These are phyloP conservation scores for Lucinisca nassula DNA, from an alignment of 2,888 invertebrate genomes.

Conservation along the genomic window DNA sequence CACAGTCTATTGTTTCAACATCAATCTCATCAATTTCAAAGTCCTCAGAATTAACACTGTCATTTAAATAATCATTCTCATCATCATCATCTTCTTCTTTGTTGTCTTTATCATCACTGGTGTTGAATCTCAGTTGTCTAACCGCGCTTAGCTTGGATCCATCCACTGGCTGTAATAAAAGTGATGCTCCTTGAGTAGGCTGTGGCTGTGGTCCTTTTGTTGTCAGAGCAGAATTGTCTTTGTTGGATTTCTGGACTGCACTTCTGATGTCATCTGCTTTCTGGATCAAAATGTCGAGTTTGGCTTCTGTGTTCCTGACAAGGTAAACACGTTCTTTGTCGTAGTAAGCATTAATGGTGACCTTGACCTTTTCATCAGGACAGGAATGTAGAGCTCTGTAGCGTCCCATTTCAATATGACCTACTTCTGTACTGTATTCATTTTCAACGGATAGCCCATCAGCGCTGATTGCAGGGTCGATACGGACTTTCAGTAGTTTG, in stretches of 20 bases:
- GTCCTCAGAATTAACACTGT: conserved; percentile 69
- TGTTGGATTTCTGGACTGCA: conserved; percentile 36
- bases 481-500: conserved; percentile 68
- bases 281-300: conserved; percentile 62
- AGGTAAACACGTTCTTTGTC: conserved; percentile 73
- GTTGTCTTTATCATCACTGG: conserved; percentile 18
- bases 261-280: conserved; percentile 60
- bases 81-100: conserved; percentile 41
- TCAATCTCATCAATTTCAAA: conserved; percentile 71
- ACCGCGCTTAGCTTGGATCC: conserved; percentile 59
- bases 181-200: conserved; percentile 60
- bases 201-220: background rate
- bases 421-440: conserved; percentile 74
- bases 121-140: conserved; percentile 60
- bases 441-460: conserved; percentile 72
- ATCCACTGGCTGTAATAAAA: conserved; percentile 53
- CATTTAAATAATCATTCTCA: conserved; percentile 63
- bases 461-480: conserved; percentile 59
- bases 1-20: conserved; percentile 68
- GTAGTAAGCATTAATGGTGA: conserved; percentile 72
- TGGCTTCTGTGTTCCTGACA: conserved; percentile 46
- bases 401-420: conserved; percentile 74
- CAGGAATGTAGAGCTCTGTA: conserved; percentile 75
- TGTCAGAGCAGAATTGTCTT: background rate
- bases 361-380: conserved; percentile 63